A percentile compares a stretch with the other conserved stretches of the same genome.
phyloP scores from a whole-genome alignment of 2,888 invertebrate species.

The Exocentrus adspersus region DNA sequence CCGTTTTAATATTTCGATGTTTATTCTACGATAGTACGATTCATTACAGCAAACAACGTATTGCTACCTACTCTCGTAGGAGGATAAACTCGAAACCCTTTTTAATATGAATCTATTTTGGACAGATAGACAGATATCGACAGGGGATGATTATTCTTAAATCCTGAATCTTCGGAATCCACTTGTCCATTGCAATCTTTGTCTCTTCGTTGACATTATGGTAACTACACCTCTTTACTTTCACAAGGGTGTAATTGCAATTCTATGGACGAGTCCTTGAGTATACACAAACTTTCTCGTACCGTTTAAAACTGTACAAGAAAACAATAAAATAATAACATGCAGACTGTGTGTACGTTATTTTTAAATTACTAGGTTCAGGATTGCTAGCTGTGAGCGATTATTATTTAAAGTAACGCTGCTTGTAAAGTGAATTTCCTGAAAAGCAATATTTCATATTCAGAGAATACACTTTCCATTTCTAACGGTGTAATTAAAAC shows the following conservation, averaged over 20 bases:
- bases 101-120: no score
- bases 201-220: no score
- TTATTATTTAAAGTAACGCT: slow-evolving; percentile 20
- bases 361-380: slow-evolving; percentile 10
- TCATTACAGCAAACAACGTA: slow-evolving; percentile 9
- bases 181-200: no score
- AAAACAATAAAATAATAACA: slow-evolving; percentile 9
- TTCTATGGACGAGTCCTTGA: neutral
- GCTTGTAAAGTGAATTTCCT: slow-evolving; percentile 31
- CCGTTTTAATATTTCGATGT: slow-evolving; percentile 6
- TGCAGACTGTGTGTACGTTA: neutral
- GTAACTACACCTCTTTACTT: no score
- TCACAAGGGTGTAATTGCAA: neutral
- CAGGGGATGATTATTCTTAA: no score
- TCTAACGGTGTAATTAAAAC: slow-evolving; percentile 41
- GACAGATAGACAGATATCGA: no score
- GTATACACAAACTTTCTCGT: slow-evolving; percentile 1
- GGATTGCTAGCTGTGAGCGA: slow-evolving; percentile 17
- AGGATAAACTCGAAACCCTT: neutral
- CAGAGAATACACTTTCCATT: slow-evolving; percentile 41
- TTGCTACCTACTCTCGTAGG: slow-evolving; percentile 3
- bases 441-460: slow-evolving; percentile 36
- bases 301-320: neutral
- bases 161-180: no score
- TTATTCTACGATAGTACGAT: slow-evolving; percentile 1